These are phyloP conservation scores for Perca schrenkii DNA, from an alignment of 2,113 vertebrate genomes.

Conservation along the genomic window DNA sequence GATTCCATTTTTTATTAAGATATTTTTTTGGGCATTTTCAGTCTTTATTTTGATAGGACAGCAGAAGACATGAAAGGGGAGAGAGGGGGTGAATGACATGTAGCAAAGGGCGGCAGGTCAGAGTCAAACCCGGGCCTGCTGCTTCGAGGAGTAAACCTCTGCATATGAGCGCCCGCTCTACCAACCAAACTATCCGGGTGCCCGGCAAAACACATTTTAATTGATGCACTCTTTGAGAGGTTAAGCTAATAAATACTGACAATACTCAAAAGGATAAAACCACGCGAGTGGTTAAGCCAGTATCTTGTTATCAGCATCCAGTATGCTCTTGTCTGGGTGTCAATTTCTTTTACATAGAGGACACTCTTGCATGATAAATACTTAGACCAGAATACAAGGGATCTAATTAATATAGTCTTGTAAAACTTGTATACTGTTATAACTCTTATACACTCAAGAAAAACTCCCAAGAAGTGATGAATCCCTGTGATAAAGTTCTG, in stretches of 20 bases:
- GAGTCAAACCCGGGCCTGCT: no score
- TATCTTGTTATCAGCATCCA: neutral
- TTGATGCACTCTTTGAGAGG: neutral
- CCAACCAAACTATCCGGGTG: no score
- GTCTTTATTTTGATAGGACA: no score
- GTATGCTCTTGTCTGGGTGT: neutral
- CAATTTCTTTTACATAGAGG: neutral
- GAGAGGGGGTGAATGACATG: no score
- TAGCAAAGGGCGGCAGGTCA: no score
- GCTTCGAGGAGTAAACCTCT: no score
- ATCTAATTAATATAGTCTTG: neutral
- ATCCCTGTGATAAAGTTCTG: neutral
- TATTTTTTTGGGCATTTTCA: no score
- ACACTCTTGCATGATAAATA: conserved; percentile 1
- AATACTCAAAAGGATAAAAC: neutral
- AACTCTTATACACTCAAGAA: neutral
- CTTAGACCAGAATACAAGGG: neutral
- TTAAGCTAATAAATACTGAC: neutral
- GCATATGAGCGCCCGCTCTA: no score
- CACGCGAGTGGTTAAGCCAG: neutral
- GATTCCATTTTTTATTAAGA: neutral
- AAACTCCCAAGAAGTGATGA: neutral
- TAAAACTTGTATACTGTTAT: neutral
- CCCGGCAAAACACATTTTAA: neutral
- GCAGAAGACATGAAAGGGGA: no score